A percentile compares a stretch with the other conserved stretches of the same genome.
Conservation (phyloP, 1,140 invertebrate genomes). For the Bombus pascuorum region DNA sequence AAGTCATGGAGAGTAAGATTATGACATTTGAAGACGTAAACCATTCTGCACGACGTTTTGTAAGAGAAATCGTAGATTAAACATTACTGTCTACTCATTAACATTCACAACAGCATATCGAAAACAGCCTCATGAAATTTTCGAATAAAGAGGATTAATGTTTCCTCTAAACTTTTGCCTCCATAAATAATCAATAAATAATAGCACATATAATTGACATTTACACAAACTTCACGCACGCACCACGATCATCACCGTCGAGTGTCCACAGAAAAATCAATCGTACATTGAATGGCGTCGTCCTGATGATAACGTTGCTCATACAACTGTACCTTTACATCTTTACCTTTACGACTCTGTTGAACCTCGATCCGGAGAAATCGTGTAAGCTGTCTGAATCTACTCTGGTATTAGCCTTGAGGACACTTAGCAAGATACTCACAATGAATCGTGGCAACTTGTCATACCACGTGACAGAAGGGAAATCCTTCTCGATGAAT, state of each 20-base stretch:
- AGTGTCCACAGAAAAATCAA: constrained; percentile 9
- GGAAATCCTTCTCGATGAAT: constrained; percentile 57
- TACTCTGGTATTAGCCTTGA: constrained; percentile 39
- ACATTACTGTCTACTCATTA: too few species aligned
- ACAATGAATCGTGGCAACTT: constrained; percentile 43
- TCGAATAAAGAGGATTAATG: too few species aligned
- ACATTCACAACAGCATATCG: too few species aligned
- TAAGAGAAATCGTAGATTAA: too few species aligned
- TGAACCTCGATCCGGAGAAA: constrained; percentile 17
- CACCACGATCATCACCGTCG: neutral
- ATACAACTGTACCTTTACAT: constrained; percentile 51
- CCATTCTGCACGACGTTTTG: too few species aligned
- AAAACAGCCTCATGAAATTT: too few species aligned
- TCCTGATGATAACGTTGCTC: constrained; percentile 51
- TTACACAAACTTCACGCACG: too few species aligned
- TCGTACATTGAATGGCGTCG: constrained; percentile 26
- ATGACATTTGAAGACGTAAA: too few species aligned
- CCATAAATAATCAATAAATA: too few species aligned
- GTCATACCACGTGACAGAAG: constrained; percentile 36
- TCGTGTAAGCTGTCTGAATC: constrained; percentile 21
- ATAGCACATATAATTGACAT: too few species aligned
- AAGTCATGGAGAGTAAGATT: too few species aligned
- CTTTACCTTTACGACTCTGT: neutral
- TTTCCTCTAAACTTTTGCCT: too few species aligned
- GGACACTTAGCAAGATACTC: constrained; percentile 16